A percentile compares a stretch with the other conserved stretches of the same genome.
These are phyloP conservation scores for Onychostruthus taczanowskii DNA, from an alignment of 2,113 vertebrate genomes.

Conservation along the genomic window DNA sequence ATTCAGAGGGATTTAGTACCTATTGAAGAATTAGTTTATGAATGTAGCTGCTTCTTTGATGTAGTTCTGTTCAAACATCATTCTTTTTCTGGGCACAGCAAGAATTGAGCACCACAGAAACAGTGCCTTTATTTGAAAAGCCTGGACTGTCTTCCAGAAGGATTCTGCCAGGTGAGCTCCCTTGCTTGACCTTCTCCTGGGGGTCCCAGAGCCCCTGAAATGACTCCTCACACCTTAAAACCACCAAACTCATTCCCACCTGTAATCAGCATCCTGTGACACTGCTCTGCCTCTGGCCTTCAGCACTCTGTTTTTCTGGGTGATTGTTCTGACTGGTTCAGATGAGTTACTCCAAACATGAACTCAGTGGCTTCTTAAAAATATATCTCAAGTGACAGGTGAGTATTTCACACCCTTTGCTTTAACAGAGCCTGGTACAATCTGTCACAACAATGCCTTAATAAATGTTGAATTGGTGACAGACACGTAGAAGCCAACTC, in stretches of 20 bases:
- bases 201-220: not conserved
- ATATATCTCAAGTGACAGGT: slow-evolving; percentile 9
- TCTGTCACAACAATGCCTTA: slow-evolving; percentile 33
- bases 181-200: not conserved
- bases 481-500: not conserved
- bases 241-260: not conserved
- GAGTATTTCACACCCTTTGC: slow-evolving; percentile 34
- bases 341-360: not conserved
- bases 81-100: not conserved
- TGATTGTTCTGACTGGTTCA: not conserved
- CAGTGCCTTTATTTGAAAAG: not conserved
- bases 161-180: not conserved
- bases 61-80: not conserved
- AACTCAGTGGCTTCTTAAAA: not conserved
- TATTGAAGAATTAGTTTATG: not conserved
- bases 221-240: not conserved
- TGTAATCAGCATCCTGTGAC: not conserved
- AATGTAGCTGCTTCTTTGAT: not conserved
- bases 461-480: slow-evolving; percentile 25
- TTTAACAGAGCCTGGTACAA: accelerated
- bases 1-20: not conserved
- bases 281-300: not conserved
- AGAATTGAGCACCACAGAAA: not conserved
- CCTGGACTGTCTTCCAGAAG: not conserved
- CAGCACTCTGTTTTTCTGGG: not conserved